These are phyloP conservation scores for Strigamia maritima DNA, from an alignment of 2,888 invertebrate species.

Conservation along the genomic window DNA sequence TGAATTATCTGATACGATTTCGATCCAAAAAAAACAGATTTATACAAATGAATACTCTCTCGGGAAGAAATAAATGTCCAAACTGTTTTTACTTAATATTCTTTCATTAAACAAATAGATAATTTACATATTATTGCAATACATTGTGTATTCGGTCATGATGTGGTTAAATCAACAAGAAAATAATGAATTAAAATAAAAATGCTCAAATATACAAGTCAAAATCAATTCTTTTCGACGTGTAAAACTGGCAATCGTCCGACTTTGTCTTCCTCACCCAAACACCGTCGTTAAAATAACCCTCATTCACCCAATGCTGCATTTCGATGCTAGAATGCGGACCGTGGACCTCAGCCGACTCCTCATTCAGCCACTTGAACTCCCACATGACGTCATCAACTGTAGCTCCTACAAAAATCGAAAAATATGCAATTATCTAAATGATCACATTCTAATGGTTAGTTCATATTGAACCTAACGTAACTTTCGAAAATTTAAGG, in stretches of 20 bases:
- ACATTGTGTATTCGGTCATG: neutral
- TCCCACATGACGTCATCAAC: slow-evolving; percentile 70
- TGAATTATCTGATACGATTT: too few relatives aligned
- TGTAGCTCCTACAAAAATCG: neutral
- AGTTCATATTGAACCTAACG: too few relatives aligned
- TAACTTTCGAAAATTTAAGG: too few relatives aligned
- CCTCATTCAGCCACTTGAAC: slow-evolving; percentile 79
- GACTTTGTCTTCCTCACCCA: slow-evolving; percentile 78
- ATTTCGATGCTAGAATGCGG: slow-evolving; percentile 83
- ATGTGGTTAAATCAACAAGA: neutral
- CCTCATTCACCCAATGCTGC: slow-evolving; percentile 80
- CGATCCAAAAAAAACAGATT: too few relatives aligned
- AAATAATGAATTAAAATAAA: neutral
- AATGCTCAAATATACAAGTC: slow-evolving; percentile 76
- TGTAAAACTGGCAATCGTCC: slow-evolving; percentile 72
- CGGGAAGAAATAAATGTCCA: too few relatives aligned
- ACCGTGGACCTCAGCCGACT: slow-evolving; percentile 72
- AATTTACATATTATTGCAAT: neutral
- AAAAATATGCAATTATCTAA: too few relatives aligned
- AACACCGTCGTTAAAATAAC: slow-evolving; percentile 73
- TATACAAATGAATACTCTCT: too few relatives aligned
- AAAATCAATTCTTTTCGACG: slow-evolving; percentile 85
- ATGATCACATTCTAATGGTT: too few relatives aligned
- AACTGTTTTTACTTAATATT: too few relatives aligned
- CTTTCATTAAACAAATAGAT: neutral